These are phyloP conservation scores for Natator depressus DNA, from an alignment of 2,113 vertebrate genomes.

Conservation along the genomic window DNA sequence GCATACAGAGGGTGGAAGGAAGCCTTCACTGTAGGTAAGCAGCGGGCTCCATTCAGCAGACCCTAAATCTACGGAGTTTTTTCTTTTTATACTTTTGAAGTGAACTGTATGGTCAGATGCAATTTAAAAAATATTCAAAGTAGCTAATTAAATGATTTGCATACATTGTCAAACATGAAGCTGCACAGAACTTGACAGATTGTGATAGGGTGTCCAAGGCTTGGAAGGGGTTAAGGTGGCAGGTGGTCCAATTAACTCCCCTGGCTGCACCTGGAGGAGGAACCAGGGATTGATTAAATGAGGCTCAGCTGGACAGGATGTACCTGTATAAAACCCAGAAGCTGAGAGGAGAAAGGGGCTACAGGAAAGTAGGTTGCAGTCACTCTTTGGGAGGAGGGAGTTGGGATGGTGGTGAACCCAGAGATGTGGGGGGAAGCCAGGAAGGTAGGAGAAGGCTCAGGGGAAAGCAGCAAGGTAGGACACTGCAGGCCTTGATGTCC, in stretches of 20 bases:
- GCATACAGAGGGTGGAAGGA: background rate
- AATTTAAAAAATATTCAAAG: background rate
- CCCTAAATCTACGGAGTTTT: too few relatives aligned
- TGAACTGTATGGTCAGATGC: background rate
- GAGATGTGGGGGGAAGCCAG: background rate
- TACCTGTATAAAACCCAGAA: too few relatives aligned
- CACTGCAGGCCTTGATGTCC: background rate
- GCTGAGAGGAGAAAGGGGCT: too few relatives aligned
- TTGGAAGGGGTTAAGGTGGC: too few relatives aligned
- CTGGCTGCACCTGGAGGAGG: too few relatives aligned
- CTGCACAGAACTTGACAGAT: background rate
- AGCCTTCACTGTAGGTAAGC: background rate
- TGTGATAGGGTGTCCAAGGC: too few relatives aligned
- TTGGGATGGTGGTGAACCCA: background rate
- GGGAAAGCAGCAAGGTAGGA: background rate
- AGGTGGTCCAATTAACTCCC: too few relatives aligned
- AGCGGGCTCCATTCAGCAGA: background rate
- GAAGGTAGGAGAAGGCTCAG: too few relatives aligned
- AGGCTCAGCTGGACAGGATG: too few relatives aligned
- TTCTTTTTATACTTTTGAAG: background rate
- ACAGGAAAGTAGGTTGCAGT: too few relatives aligned
- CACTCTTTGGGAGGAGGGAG: too few relatives aligned
- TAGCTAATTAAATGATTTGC: background rate
- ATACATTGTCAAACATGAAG: background rate
- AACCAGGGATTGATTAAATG: too few relatives aligned